Conservation (phyloP, 2,797 vertebrate genomes). For the Melanotaenia nigrans region DNA sequence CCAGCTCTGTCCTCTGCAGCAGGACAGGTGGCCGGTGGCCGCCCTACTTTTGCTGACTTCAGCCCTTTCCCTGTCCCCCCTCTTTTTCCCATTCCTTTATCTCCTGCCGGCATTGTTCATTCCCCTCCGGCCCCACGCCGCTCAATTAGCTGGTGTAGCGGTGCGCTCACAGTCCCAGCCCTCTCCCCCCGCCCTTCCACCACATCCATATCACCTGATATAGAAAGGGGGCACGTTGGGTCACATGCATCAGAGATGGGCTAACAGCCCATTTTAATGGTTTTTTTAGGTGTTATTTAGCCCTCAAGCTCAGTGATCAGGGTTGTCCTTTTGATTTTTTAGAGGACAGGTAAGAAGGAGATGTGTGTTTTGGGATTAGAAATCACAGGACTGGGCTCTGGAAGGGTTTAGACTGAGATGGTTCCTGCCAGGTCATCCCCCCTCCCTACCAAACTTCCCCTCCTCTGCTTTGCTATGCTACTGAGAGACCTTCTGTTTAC, state of each 20-base stretch:
- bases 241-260: slow-evolving; percentile 55
- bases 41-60: slow-evolving; percentile 81
- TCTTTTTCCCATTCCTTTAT: slow-evolving; percentile 59
- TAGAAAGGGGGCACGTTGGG: slow-evolving; percentile 49
- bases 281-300: slow-evolving; percentile 68
- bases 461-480: slow-evolving; percentile 40
- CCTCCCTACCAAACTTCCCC: neutral
- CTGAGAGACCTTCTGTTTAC: slow-evolving; percentile 72
- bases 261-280: slow-evolving; percentile 56
- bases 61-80: slow-evolving; percentile 61
- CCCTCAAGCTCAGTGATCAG: slow-evolving; percentile 56
- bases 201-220: slow-evolving; percentile 59
- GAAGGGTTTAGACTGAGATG: slow-evolving; percentile 59
- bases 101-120: slow-evolving; percentile 76
- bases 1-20: slow-evolving; percentile 68
- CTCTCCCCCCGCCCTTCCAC: slow-evolving; percentile 22
- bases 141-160: slow-evolving; percentile 83
- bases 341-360: slow-evolving; percentile 73
- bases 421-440: slow-evolving; percentile 40
- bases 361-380: slow-evolving; percentile 47
- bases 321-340: slow-evolving; percentile 75
- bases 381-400: slow-evolving; percentile 59
- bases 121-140: slow-evolving; percentile 70
- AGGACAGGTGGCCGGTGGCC: slow-evolving; percentile 73
- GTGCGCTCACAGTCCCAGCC: slow-evolving; percentile 69